phyloP scores from a whole-genome alignment of 2,888 invertebrate species.

The Rhagium mordax region DNA sequence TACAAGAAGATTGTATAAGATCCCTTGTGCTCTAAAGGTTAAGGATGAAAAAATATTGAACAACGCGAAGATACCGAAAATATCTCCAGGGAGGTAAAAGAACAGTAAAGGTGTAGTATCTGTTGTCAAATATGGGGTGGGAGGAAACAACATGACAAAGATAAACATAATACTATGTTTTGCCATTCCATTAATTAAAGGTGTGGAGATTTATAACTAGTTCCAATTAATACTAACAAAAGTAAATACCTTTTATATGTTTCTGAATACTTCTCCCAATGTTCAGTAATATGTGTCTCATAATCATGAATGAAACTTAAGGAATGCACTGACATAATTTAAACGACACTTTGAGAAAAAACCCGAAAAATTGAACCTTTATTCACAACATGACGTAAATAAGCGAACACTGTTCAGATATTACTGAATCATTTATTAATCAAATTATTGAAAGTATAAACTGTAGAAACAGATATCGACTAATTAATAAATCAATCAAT shows the following conservation, averaged over 20 bases:
- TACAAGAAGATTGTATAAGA: too few species aligned
- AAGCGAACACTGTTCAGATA: not conserved
- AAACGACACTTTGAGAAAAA: not conserved
- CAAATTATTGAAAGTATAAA: not conserved
- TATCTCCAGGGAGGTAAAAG: too few species aligned
- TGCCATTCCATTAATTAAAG: too few species aligned
- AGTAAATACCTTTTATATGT: conserved; percentile 35
- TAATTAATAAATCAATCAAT: conserved; percentile 19
- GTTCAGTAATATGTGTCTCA: conserved; percentile 28
- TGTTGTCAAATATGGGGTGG: too few species aligned
- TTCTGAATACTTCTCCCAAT: conserved; percentile 35
- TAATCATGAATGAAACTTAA: conserved; percentile 26
- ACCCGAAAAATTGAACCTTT: conserved; percentile 4
- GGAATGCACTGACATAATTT: conserved; percentile 29
- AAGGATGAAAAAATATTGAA: too few species aligned
- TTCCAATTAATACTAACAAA: not conserved
- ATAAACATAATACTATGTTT: too few species aligned
- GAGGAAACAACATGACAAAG: too few species aligned
- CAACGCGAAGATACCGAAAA: too few species aligned
- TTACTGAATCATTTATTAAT: not conserved
- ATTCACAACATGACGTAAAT: not conserved
- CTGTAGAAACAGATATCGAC: conserved; percentile 9
- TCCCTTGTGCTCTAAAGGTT: too few species aligned
- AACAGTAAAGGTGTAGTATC: too few species aligned
- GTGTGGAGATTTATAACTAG: too few species aligned